Base-by-base conservation (phyloP, 2,113 vertebrate genomes). In the Sander vitreus region DNA sequence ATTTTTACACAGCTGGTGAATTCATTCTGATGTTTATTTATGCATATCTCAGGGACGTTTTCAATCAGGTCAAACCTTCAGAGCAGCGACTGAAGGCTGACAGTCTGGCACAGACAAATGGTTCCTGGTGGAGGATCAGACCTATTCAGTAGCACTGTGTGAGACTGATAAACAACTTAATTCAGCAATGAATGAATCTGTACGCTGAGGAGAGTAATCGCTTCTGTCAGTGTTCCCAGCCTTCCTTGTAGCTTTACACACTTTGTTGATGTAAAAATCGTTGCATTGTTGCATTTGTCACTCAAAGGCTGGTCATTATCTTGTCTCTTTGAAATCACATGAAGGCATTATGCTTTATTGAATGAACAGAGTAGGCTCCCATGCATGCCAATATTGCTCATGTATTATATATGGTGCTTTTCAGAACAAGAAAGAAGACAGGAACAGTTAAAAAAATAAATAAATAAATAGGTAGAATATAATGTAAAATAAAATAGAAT, bases 131-230 rank as follows among this genome's bases (percentile, higher is more conserved):
- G 53, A 14, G 18, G 64, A 81, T 78, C 25, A 66, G 57, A 59
- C 45, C 62, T 50, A 39, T n/a, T 48, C 67, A 27, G 77, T 0
- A 51, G 25, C n/a, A 30, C 66, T 74, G 85, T 60, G 48, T n/a
- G 68, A 83, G 53, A 27, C 3, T 80, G 83, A 89, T 89, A 86
- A 90, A 76, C 21, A 63, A 54, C 2, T 3, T 4, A 1, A 63
- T 43, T 70, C 6, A 0, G 36, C 21, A 16, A 43, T 39, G 21
- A 89, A 78, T 48, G 63, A 19, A 76, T 81, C 51, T 2, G 33
- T 23, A 50, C 11, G 19, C 43, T n/a, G 47, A 62, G 50, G 18
- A 50, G 72, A 75, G 71, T n/a, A 85, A 85, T 76, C 0, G 14
- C 27, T 3, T 54, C 64, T 60, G 77, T 70, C 76, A 25, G 54